A percentile compares a stretch with the other conserved stretches of the same genome.
These are phyloP conservation scores for Microtus montanus DNA, from an alignment of 2,113 vertebrate genomes.

Conservation along the genomic window DNA sequence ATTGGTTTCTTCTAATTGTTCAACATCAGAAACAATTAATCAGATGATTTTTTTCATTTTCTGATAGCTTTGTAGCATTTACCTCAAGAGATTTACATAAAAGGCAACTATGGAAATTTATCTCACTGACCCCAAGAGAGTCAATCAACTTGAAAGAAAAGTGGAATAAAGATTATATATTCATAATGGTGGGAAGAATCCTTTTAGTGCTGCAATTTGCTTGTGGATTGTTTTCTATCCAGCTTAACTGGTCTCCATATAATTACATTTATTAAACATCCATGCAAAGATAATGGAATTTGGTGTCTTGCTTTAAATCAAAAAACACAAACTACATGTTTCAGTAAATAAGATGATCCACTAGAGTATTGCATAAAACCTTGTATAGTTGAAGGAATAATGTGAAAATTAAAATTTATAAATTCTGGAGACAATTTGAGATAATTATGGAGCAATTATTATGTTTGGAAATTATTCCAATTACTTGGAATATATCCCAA, in stretches of 20 bases:
- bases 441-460: not conserved
- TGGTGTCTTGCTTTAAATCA: constrained; percentile 14
- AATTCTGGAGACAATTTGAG: not conserved
- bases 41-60: constrained; percentile 83
- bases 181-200: constrained; percentile 67
- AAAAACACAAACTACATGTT: not conserved
- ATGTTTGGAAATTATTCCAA: not conserved
- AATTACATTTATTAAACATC: constrained; percentile 59
- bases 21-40: constrained; percentile 93
- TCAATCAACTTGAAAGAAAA: constrained; percentile 69
- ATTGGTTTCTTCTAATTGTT: constrained; percentile 95
- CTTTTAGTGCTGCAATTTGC: constrained; percentile 70
- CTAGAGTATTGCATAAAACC: not conserved
- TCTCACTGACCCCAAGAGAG: constrained; percentile 55
- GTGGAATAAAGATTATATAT: constrained; percentile 69
- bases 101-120: constrained; percentile 70
- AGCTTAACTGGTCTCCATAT: constrained; percentile 56
- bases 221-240: constrained; percentile 59
- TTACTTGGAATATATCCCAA: not conserved
- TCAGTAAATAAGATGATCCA: constrained; percentile 2
- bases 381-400: not conserved
- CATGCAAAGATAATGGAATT: constrained; percentile 27
- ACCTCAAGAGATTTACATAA: constrained; percentile 77
- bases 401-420: not conserved
- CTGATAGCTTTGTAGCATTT: constrained; percentile 77